Percentiles rank a stretch among this genome's conserved stretches.
Evolutionary conservation across 2,888 invertebrate species (phyloP).

Genomic region (Pachliopta kotzebuea): DNA sequence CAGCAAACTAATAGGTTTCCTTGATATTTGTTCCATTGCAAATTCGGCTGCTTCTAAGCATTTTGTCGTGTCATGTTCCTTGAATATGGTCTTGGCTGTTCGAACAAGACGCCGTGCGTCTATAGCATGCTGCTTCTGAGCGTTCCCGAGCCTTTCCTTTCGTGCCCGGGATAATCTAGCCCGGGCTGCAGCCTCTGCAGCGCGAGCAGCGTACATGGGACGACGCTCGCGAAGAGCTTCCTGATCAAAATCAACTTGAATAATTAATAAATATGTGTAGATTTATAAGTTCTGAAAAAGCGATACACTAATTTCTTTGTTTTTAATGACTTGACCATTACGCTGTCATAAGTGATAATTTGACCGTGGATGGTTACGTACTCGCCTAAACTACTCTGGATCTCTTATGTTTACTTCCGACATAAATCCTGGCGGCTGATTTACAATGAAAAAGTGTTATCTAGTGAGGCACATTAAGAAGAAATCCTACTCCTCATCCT

Average conservation of each 20-base stretch:
- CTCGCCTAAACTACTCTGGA: no score
- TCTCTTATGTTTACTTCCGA: no score
- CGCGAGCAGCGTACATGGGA: slow-evolving; percentile 64
- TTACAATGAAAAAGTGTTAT: no score
- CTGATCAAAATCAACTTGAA: slow-evolving; percentile 37
- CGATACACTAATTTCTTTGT: background rate
- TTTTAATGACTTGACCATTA: no score
- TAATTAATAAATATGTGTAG: background rate
- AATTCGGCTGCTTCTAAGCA: slow-evolving; percentile 67
- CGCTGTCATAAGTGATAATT: no score
- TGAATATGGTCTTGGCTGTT: slow-evolving; percentile 45
- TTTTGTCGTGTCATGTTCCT: slow-evolving; percentile 56
- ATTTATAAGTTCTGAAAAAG: background rate
- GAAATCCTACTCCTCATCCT: no score
- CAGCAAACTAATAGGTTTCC: slow-evolving; percentile 53
- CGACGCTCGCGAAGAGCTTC: slow-evolving; percentile 62
- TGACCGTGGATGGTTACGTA: no score
- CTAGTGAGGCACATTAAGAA: no score
- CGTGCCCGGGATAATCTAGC: slow-evolving; percentile 53
- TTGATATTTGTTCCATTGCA: slow-evolving; percentile 65
- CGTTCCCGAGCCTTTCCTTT: slow-evolving; percentile 52
- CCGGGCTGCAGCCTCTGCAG: slow-evolving; percentile 53
- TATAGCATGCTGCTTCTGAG: slow-evolving; percentile 56
- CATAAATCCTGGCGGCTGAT: no score
- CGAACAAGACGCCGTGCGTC: slow-evolving; percentile 61